Evolutionary conservation across 2,888 invertebrate genomes (phyloP).

Genomic region (Lordiphosa andalusiaca): DNA sequence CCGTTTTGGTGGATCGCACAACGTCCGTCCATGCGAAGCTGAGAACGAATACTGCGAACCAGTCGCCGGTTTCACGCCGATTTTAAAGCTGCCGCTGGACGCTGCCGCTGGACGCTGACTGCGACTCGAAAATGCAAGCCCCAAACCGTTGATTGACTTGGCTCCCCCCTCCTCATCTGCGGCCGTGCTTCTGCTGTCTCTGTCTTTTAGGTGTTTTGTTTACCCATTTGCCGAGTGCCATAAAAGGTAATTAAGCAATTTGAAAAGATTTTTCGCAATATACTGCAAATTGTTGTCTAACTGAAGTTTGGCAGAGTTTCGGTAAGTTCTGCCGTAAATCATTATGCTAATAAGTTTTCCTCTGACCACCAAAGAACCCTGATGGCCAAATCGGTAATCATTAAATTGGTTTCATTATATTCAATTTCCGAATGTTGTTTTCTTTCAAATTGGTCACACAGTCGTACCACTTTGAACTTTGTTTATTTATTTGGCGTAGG

Average conservation of each 20-base stretch:
- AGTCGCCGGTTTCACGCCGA: conserved; percentile 28
- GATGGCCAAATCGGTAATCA: conserved; percentile 8
- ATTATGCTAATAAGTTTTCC: conserved; percentile 6
- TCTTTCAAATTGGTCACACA: too few species aligned
- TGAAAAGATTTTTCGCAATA: conserved; percentile 49
- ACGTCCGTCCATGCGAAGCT: conserved; percentile 51
- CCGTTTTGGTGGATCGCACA: conserved; percentile 10
- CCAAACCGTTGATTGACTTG: conserved; percentile 4
- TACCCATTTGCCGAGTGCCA: conserved; percentile 30
- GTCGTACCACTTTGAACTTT: too few species aligned
- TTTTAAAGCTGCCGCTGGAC: conserved; percentile 56
- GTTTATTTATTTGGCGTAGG: too few species aligned
- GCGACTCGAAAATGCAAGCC: conserved; percentile 25
- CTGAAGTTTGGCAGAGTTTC: conserved; percentile 3
- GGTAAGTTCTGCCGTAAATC: too few species aligned
- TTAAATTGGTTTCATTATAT: background rate
- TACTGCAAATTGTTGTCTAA: conserved; percentile 26
- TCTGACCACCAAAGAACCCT: conserved; percentile 33
- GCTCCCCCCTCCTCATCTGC: conserved; percentile 16
- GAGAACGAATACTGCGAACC: conserved; percentile 59
- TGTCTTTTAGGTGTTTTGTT: conserved; percentile 25
- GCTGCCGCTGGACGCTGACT: conserved; percentile 24
- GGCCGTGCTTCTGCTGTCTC: conserved; percentile 23
- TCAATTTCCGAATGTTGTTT: background rate
- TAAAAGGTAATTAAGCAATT: conserved; percentile 50